These are phyloP conservation scores for Herminia tarsipennalis DNA, from an alignment of 2,888 invertebrate genomes.

Conservation along the genomic window DNA sequence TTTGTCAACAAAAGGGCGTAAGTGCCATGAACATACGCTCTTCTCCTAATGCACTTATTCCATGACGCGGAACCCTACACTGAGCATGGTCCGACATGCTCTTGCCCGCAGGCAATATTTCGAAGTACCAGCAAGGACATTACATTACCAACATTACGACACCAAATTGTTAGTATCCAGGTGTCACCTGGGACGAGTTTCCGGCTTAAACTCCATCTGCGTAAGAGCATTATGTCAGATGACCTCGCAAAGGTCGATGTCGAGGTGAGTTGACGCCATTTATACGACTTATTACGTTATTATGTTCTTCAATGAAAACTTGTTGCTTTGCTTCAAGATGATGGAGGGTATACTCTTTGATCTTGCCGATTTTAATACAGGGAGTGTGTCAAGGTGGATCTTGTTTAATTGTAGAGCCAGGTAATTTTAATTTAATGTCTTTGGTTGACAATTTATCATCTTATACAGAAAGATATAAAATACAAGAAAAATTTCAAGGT, in stretches of 20 bases:
- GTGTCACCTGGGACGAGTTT: conserved; percentile 18
- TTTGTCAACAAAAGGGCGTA: no score
- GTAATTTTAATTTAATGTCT: background rate
- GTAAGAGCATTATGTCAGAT: conserved; percentile 53
- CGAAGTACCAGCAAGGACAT: background rate
- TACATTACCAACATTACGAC: background rate
- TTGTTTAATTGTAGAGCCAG: conserved; percentile 2
- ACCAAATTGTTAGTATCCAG: conserved; percentile 8
- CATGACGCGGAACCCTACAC: no score
- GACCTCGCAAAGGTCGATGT: conserved; percentile 74
- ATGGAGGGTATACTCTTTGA: conserved; percentile 32
- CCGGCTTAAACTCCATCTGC: conserved; percentile 30
- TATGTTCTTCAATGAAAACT: conserved; percentile 62
- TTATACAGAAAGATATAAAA: no score
- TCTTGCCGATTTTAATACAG: conserved; percentile 26
- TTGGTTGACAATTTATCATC: no score
- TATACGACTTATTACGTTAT: conserved; percentile 22
- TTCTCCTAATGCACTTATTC: no score
- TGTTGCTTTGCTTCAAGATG: conserved; percentile 55
- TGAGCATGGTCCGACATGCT: no score
- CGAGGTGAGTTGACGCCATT: conserved; percentile 56
- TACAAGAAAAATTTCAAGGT: no score
- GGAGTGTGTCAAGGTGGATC: conserved; percentile 45
- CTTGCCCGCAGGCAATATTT: no score
- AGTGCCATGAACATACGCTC: no score